Conservation (phyloP, 2,888 invertebrate genomes). For the Epistrophe grossulariae region DNA sequence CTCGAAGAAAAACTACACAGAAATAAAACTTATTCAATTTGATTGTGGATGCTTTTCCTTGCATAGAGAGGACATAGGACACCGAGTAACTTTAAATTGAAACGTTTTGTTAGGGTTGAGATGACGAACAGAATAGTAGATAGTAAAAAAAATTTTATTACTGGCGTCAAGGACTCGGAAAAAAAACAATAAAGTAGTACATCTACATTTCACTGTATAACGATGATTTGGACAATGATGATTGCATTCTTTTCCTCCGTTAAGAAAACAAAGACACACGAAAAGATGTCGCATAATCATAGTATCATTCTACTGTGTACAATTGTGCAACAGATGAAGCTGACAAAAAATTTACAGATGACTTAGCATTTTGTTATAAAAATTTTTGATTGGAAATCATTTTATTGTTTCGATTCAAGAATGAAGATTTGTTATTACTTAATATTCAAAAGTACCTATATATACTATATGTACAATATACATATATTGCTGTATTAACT, state of each 20-base stretch:
- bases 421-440: slow-evolving; percentile 73
- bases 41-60: slow-evolving; percentile 23
- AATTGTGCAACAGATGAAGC: slow-evolving; percentile 66
- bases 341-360: slow-evolving; percentile 81
- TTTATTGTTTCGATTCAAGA: slow-evolving; percentile 77
- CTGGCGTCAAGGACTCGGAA: slow-evolving; percentile 72
- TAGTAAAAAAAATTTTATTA: slow-evolving; percentile 73
- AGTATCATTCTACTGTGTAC: background rate
- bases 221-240: slow-evolving; percentile 74
- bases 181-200: slow-evolving; percentile 7
- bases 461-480: background rate
- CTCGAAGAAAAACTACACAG: background rate
- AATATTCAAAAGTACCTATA: slow-evolving; percentile 55
- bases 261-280: slow-evolving; percentile 51
- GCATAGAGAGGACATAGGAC: background rate
- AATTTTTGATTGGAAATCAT: slow-evolving; percentile 83
- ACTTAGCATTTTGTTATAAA: slow-evolving; percentile 83
- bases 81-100: slow-evolving; percentile 69
- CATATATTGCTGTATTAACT: background rate
- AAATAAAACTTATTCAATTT: slow-evolving; percentile 72
- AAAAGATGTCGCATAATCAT: background rate
- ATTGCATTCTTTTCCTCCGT: slow-evolving; percentile 52
- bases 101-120: slow-evolving; percentile 53
- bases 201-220: slow-evolving; percentile 50
- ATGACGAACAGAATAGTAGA: slow-evolving; percentile 7